Evolutionary conservation across 2,113 vertebrate species (phyloP).

Genomic region (chimpanzee (Pan troglodytes)): NHGRI_mPanTro3-v2.1_pri NC_072421.2:139436001-139436500

Average conservation of each 20-base stretch:
- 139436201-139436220: neutral
- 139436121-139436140: constrained; percentile 14
- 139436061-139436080: constrained; percentile 52
- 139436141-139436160: neutral
- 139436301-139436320: neutral
- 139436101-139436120: neutral
- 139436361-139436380: neutral
- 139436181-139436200: neutral
- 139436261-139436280: neutral
- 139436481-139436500: neutral
- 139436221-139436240: neutral
- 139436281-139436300: neutral
- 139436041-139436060: constrained; percentile 35
- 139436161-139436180: neutral
- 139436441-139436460: neutral
- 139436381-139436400: neutral
- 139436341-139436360: neutral
- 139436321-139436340: neutral
- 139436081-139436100: constrained; percentile 5
- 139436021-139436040: constrained; percentile 39
- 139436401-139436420: neutral
- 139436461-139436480: neutral
- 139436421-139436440: neutral
- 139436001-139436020: constrained; percentile 42
- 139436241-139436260: neutral